A percentile compares a stretch with the other conserved stretches of the same genome.
phyloP scores from a whole-genome alignment of 2,113 vertebrate species.

The Mormyrus iriodes region DNA sequence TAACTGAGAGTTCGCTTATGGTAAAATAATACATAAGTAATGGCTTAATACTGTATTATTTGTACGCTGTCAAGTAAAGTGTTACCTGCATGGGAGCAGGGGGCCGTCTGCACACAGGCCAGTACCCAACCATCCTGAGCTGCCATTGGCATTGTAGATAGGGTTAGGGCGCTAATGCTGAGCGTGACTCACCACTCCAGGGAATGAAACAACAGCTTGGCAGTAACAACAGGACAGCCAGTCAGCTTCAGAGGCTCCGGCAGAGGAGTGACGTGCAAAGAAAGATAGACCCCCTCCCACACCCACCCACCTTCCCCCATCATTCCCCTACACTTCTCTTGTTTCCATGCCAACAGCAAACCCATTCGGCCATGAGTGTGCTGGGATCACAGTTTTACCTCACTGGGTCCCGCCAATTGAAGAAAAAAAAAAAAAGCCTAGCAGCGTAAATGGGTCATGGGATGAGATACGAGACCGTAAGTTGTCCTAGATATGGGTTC shows the following conservation, averaged over 20 bases:
- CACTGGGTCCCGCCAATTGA: background rate
- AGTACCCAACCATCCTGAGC: background rate
- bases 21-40: background rate
- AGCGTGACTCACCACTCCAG: background rate
- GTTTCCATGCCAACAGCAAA: conserved; percentile 9
- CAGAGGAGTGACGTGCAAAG: background rate
- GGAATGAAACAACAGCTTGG: background rate
- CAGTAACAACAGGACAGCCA: background rate
- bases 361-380: background rate
- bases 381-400: background rate
- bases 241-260: background rate
- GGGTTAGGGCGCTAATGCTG: background rate
- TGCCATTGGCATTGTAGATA: background rate
- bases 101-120: background rate
- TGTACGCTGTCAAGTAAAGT: background rate
- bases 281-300: background rate
- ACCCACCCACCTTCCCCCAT: background rate
- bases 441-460: conserved; percentile 1
- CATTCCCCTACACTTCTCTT: background rate
- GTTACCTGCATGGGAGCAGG: background rate
- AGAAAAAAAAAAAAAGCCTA: background rate
- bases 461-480: background rate
- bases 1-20: background rate
- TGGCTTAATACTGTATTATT: background rate
- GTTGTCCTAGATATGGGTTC: background rate